A percentile compares a stretch with the other conserved stretches of the same genome.
These are phyloP conservation scores for Triplophysa tibetana DNA, from an alignment of 2,113 vertebrate species.

Conservation along the genomic window DNA sequence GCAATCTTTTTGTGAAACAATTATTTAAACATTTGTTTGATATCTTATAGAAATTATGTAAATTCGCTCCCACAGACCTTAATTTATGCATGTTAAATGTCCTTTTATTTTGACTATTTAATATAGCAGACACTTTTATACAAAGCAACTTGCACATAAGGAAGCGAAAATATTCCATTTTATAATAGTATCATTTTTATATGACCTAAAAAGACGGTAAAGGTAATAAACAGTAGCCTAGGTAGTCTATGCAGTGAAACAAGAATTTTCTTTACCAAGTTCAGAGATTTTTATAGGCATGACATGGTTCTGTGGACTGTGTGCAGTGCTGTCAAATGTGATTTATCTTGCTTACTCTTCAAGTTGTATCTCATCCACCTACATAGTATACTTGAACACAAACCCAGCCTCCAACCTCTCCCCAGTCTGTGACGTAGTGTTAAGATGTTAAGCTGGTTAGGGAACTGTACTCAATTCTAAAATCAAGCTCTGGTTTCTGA, in stretches of 20 bases:
- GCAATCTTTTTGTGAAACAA: neutral
- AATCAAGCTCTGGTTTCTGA: conserved; percentile 43
- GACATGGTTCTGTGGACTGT: neutral
- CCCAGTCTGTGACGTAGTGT: neutral
- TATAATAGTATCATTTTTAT: too few species aligned
- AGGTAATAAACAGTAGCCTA: too few species aligned
- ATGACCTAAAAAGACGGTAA: too few species aligned
- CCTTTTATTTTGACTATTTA: too few species aligned
- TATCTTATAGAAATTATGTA: too few species aligned
- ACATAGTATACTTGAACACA: neutral
- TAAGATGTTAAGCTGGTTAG: conserved; percentile 47
- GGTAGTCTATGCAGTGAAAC: too few species aligned
- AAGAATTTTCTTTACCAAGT: neutral
- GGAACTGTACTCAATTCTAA: conserved; percentile 28
- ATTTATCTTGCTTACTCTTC: conserved; percentile 12
- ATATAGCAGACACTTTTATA: too few species aligned
- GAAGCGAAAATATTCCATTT: too few species aligned
- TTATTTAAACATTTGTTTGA: too few species aligned
- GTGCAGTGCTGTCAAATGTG: neutral
- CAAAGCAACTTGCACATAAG: too few species aligned
- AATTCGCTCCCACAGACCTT: too few species aligned
- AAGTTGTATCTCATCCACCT: neutral
- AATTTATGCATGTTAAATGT: too few species aligned
- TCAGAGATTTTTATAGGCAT: neutral
- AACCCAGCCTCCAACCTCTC: neutral